Evolutionary conservation across 2,797 vertebrate species (phyloP).

Genomic region (Merluccius polli): DNA sequence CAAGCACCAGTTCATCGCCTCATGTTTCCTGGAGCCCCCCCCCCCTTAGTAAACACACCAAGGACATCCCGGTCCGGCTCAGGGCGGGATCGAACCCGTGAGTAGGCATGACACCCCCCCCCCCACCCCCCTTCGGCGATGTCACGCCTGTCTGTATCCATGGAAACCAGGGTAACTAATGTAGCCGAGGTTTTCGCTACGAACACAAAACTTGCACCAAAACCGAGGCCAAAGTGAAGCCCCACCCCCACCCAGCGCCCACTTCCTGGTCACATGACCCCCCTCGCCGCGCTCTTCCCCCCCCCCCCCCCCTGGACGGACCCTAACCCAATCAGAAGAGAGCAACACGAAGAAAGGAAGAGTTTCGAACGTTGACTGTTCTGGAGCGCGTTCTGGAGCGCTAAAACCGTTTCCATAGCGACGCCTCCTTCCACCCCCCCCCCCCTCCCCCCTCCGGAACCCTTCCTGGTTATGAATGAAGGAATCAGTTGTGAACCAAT

Average conservation of each 20-base stretch:
- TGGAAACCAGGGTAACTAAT: background rate
- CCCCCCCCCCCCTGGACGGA: background rate
- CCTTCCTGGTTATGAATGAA: background rate
- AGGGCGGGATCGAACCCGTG: background rate
- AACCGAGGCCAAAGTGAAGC: background rate
- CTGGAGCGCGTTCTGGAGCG: background rate
- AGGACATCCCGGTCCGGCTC: no score
- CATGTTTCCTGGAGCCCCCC: no score
- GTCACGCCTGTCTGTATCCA: background rate
- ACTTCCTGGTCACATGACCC: background rate
- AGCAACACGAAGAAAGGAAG: background rate
- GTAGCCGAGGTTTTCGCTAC: background rate
- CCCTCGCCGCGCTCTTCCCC: background rate
- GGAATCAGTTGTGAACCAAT: background rate
- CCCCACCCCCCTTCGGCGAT: no score
- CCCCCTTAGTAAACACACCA: no score
- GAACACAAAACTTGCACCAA: background rate
- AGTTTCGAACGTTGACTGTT: background rate
- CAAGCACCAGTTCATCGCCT: background rate
- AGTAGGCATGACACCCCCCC: no score
- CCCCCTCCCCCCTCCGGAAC: background rate
- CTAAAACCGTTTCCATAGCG: background rate
- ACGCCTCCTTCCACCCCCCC: background rate
- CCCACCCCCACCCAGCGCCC: no score
- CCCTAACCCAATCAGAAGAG: background rate